Base-by-base conservation (phyloP, 2,888 invertebrate genomes). In the Drosophila rellima region DNA sequence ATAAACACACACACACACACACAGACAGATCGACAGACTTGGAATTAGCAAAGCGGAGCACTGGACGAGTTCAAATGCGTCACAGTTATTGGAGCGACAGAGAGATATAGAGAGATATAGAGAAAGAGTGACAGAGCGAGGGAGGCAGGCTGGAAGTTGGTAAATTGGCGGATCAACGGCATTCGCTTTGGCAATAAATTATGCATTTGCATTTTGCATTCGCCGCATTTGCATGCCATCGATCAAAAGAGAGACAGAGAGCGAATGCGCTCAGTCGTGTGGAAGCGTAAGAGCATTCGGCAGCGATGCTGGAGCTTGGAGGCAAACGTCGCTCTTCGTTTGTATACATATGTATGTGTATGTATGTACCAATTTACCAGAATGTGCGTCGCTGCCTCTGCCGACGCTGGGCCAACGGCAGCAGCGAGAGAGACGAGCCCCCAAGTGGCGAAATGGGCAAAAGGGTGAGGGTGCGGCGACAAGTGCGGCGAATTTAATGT, bases 341-440 rank as follows among this genome's bases (percentile, higher is more conserved):
- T 20, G 17, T 66, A 39, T 62, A 26, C 26, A 44, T 73, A 33
- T 39, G 37, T 48, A n/a, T 44, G 45, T 59, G 35, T 52, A 59
- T 70, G 44, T 62, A 47, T 20, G 48, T 59, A 18, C 39, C n/a
- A 51, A 54, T 57, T 44, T 29, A 40, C 29, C 37, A 51, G 56
- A 40, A 52, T 68, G 63, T 64, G 76, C 70, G 71, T 70, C 65
- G 77, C 71, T 61, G 78, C 51, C 44, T 54, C 67, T 69, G 65
- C 54, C 57, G 29, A 45, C 61, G 66, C 42, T 78, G 59, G 60
- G 31, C 76, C 23, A 61, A 56, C 40, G 20, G 37, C 59, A 31
- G 17, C 47, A 44, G 17, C 50, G 61, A 60, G 40, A 72, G 68
- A 69, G 83, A 87, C 83, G 83, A 84, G 83, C 83, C 83, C 87